A percentile compares a stretch with the other conserved stretches of the same genome.
Evolutionary conservation across 2,113 vertebrate genomes (phyloP).

Genomic region (Myiagra hebetior): DNA sequence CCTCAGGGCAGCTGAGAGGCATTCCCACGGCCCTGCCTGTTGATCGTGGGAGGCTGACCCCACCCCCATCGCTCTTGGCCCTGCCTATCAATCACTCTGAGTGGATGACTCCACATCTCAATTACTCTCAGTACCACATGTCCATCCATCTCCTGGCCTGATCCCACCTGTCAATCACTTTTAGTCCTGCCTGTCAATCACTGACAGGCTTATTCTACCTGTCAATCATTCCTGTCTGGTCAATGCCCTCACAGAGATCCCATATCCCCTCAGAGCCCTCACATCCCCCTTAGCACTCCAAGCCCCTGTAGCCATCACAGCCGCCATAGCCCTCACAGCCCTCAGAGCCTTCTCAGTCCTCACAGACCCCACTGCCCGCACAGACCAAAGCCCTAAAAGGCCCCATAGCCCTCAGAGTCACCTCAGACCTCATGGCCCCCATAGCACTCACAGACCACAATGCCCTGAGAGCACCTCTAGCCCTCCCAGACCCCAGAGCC

Average conservation of each 20-base stretch:
- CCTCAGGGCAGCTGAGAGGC: too few species aligned
- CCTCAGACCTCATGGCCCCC: background rate
- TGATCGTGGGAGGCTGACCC: background rate
- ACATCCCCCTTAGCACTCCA: background rate
- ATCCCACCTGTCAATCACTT: background rate
- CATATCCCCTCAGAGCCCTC: background rate
- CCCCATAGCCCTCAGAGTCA: background rate
- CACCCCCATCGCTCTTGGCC: background rate
- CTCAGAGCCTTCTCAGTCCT: background rate
- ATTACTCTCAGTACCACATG: too few species aligned
- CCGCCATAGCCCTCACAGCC: background rate
- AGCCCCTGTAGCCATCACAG: background rate
- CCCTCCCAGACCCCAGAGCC: background rate
- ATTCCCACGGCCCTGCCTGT: background rate
- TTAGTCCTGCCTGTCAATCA: background rate
- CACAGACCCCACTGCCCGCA: background rate
- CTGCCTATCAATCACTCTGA: background rate
- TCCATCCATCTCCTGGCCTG: background rate
- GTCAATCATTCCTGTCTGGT: background rate
- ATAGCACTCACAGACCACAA: background rate
- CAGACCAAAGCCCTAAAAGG: background rate
- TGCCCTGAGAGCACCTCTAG: background rate
- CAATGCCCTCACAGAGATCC: background rate
- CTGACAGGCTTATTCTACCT: background rate
- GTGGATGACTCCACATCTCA: too few species aligned